Evolutionary conservation across 2,797 vertebrate species (phyloP), one percentile per base, ranked within the genome.

Genomic region (Valencia hispanica): DNA sequence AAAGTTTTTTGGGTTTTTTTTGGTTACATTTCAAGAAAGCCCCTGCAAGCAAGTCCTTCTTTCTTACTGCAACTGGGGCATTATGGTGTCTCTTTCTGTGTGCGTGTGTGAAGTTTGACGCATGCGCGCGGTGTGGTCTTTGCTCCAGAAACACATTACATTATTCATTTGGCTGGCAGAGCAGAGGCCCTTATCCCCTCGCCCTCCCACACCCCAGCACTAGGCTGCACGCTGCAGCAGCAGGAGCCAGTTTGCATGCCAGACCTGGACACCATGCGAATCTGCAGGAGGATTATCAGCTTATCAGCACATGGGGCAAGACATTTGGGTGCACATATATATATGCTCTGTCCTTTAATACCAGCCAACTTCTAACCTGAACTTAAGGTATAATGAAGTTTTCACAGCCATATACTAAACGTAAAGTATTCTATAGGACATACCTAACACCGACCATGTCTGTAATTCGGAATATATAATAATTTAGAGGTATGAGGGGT

Each of bases 91-190:
- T 79, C 77, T 80, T 82, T 83, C 75, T 72, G 81, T 70, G 75
- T 80, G 82, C 76, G 84, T 76, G 84, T 73, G 72, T 77, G 79
- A 82, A 66, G 79, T 74, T 77, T 74, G 83, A 84, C 83, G 79
- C 86, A 87, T 90, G 89, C 86, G 88, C 81, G 80, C 43, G 78
- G 53, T 87, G 87, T 90, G 89, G 87, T 92, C 92, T 93, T 89
- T 84, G 86, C 92, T 93, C 92, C 88, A 91, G 88, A 91, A 92
- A 90, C 93, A 88, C 91, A 90, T 93, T 94, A 91, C 93, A 95
- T 95, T 94, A 95, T 94, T 95, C 89, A 95, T 94, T 90, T 89
- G 85, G 86, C 86, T 93, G 93, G 92, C 91, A 92, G 90, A 88
- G 88, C 68, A 9, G 75, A 92, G 90, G 91, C 92, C 91, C 90